Base-by-base conservation (phyloP, 2,113 vertebrate species). In the Nyctereutes procyonoides region DNA sequence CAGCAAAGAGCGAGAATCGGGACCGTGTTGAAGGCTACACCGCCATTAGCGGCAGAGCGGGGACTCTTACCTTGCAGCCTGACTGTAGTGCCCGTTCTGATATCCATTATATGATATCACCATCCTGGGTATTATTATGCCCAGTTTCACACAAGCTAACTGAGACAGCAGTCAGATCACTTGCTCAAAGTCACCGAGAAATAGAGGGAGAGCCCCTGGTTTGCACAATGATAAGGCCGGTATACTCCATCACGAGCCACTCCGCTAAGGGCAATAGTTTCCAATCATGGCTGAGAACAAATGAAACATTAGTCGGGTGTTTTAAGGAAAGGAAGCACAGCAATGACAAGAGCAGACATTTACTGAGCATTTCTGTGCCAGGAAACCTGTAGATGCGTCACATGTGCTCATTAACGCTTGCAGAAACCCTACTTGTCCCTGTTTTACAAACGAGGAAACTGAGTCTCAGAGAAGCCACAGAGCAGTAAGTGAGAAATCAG, bases 1-100 rank as follows among this genome's bases (percentile, higher is more conserved):
- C 30, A 62, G 87, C 19, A 88, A 65, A 85, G 62, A 76, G 62
- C 77, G 62, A 81, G 89, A 90, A 93, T 60, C 88, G 95, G 74
- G 88, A 85, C 81, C 69, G 73, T 88, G 56, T 88, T 51, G 56
- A 86, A 89, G 43, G 3, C 38, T 74, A 58, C 30, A 76, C 8
- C 43, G 15, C 63, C 92, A n/a, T 92, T 53, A 69, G 92, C 43
- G 24, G 77, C 28, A 48, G 56, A 95, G 13, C 69, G 71, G 90
- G 62, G 88, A 76, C 77, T 93, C 35, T 48, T 81, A 85, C 20
- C 9, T 43, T 38, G 56, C 7, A 56, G 43, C 24, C 58, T 28
- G n/a, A 69, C n/a, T 56, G 28, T 58, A 13, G 26, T 3, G 15
- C 8, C 76, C 22, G n/a, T 80, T 73, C 53, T 71, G 7, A 51